A percentile compares a stretch with the other conserved stretches of the same genome.
Conservation (phyloP, 2,113 vertebrate genomes). For the Petrocephalus microphthalmus region DNA sequence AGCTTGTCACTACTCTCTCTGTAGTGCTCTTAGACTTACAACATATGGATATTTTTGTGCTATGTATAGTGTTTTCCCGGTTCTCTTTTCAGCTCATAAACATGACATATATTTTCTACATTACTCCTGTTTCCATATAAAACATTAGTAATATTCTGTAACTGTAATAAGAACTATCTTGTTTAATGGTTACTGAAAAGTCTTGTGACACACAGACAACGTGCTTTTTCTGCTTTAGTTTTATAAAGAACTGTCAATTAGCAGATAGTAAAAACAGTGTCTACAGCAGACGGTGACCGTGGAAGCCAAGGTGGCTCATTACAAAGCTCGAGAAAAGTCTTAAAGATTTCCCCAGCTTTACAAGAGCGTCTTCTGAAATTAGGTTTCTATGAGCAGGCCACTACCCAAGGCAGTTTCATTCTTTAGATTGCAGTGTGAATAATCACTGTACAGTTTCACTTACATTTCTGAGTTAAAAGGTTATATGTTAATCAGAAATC, state of each 20-base stretch:
- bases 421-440: not conserved
- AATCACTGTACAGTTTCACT: not conserved
- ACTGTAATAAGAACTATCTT: conserved; percentile 36
- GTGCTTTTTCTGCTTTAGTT: not conserved
- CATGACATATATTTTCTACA: conserved; percentile 30
- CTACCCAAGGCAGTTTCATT: not conserved
- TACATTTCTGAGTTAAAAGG: not conserved
- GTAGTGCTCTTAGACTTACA: conserved; percentile 49
- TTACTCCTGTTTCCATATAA: conserved; percentile 40
- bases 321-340: conserved; percentile 3
- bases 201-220: conserved; percentile 18
- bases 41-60: conserved; percentile 44
- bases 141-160: conserved; percentile 49
- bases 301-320: conserved; percentile 9
- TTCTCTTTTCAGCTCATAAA: not conserved
- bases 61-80: conserved; percentile 38
- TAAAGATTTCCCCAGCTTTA: not conserved
- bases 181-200: conserved; percentile 25
- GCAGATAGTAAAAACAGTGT: not conserved
- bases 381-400: not conserved
- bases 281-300: not conserved
- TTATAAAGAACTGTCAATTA: conserved; percentile 27
- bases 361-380: not conserved
- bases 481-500: not conserved
- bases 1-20: conserved; percentile 47